Evolutionary conservation across 2,797 vertebrate genomes (phyloP), one percentile per base, ranked within the genome.

Genomic region (Epinephelus malabaricus): DNA sequence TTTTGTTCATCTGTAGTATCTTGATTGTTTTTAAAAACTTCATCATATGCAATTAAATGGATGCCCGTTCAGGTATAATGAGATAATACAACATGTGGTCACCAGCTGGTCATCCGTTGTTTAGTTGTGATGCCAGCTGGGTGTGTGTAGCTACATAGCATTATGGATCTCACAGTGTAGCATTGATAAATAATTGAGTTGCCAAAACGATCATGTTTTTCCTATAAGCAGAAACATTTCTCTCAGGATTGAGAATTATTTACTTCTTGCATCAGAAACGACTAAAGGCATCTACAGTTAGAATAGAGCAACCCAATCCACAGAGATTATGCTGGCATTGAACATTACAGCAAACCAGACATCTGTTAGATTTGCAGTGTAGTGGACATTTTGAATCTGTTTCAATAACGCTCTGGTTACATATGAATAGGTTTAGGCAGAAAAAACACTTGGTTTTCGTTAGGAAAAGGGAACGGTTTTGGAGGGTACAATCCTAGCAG

Each of bases 201-300:
- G 11, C 4, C 49, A 30, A 34, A 63, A 27, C 38, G 68, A 43
- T 25, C 0, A 10, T 13, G 3, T 62, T 0, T 53, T 69, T 27
- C 40, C 12, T 15, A 17, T 5, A 4, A 64, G 54, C 27, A 53
- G 15, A 53, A 64, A 23, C 63, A 21, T 38, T 2, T 12, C 54
- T 54, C 40, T 54, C 4, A 53, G 49, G 49, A 0, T 65, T 34
- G 0, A 38, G 55, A 47, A 30, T 30, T 62, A 18, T 62, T 27
- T 34, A 6, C 19, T 54, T 56, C 27, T 53, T 65, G 19, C 38
- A 38, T 34, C 12, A 34, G 34, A 12, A 65, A 55, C 66, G 49
- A 27, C 8, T 58, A 12, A 45, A 70, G 40, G 56, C 61, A 65
- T 38, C 38, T 18, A 62, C n/a, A 46, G 17, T 65, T 40, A 65